Percentiles rank a stretch among this genome's conserved stretches.
Conservation (phyloP, 2,797 vertebrate species). For the Enteromius trimaculatus region DNA sequence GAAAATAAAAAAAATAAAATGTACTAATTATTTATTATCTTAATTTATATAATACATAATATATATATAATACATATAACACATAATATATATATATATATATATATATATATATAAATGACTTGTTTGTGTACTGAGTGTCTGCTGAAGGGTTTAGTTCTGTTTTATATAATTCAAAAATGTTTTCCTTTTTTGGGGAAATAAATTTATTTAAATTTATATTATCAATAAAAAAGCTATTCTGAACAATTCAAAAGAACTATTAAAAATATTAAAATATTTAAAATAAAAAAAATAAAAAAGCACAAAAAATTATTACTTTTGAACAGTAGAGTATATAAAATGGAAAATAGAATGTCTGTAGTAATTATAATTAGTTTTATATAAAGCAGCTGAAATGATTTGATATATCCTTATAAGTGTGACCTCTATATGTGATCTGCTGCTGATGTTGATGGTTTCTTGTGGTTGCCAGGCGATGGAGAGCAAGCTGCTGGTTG, state of each 20-base stretch:
- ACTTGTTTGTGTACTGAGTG: not conserved
- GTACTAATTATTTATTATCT: too few species aligned
- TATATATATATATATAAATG: not conserved
- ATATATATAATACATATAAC: too few species aligned
- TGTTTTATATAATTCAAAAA: too few species aligned
- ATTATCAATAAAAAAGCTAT: not conserved
- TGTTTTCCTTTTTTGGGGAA: not conserved
- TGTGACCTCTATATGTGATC: slow-evolving; percentile 26
- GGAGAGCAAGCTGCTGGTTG: slow-evolving; percentile 95
- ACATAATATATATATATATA: too few species aligned
- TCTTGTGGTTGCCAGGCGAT: slow-evolving; percentile 79
- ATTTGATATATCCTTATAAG: not conserved
- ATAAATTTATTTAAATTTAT: not conserved
- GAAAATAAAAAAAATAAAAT: too few species aligned
- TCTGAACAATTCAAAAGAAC: not conserved
- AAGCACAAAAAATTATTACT: not conserved
- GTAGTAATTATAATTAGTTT: not conserved
- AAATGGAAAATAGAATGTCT: not conserved
- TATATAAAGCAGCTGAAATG: not conserved
- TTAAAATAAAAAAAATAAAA: too few species aligned
- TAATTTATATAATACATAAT: too few species aligned
- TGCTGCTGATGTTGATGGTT: slow-evolving; percentile 13
- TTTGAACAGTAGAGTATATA: not conserved
- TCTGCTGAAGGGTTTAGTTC: not conserved
- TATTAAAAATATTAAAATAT: not conserved